Base-by-base conservation (phyloP, 2,113 vertebrate genomes). In the Furnarius figulus region DNA sequence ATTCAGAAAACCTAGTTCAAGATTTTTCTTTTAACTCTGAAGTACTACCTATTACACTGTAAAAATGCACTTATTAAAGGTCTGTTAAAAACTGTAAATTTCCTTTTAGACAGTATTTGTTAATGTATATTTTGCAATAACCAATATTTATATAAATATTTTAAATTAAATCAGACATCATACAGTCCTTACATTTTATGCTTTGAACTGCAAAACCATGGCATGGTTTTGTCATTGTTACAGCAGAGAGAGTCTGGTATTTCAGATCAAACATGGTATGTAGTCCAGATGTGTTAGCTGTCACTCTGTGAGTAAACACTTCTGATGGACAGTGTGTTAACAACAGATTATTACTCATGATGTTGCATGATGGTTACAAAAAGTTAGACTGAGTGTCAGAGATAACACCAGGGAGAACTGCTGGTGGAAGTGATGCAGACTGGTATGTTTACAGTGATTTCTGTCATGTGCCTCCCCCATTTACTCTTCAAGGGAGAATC, bases 281-380 rank as follows among this genome's bases (percentile, higher is more conserved):
- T 82, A 89, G 79, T 96, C 96, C 96, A 97, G 97, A 98, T 97
- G 89, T 93, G 90, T 91, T 93, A 79, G 88, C 95, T 97, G 96
- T 96, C 96, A 96, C 88, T 78, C 66, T 77, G 55, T 85, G 96
- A 95, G 93, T 97, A 98, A 98, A 98, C 96, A 97, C 30, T 77
- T 61, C 88, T 97, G 95, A 98, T 92, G 91, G 97, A 97, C 96
- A 96, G 85, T 20, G 94, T 97, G 96, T 94, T 97, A 97, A 78
- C 95, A 96, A 93, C 92, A 97, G 94, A 80, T 91, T 95, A 89
- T 96, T 95, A 95, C 85, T 92, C 96, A 95, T 68, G 85, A 95
- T 92, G 90, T 82, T 96, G 77, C 55, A 85, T 35, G 77, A 80
- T 39, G 72, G 86, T 83, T 96, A 93, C 94, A 95, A 37, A 87